A percentile compares a stretch with the other conserved stretches of the same genome.
These are phyloP conservation scores for Pluvialis apricaria DNA, from an alignment of 2,113 vertebrate species.

Conservation along the genomic window DNA sequence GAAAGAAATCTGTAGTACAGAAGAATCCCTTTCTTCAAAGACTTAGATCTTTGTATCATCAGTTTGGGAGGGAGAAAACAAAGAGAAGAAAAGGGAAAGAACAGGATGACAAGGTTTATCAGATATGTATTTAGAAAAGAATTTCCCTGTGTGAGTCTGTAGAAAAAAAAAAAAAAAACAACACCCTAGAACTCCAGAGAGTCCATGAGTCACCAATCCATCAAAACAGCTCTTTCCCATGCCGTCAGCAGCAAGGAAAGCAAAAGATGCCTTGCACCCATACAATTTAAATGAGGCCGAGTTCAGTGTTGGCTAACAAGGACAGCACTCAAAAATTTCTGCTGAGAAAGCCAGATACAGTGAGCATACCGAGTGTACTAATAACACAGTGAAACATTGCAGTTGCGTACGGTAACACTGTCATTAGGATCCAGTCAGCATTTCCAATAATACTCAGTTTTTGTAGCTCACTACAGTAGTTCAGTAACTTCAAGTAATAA, in stretches of 20 bases:
- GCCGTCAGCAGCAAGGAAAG: background rate
- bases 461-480: background rate
- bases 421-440: constrained; percentile 7
- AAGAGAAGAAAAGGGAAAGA: background rate
- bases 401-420: background rate
- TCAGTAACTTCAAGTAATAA: background rate
- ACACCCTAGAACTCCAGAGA: background rate
- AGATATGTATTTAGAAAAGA: background rate
- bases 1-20: background rate
- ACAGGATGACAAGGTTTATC: background rate
- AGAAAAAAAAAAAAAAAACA: background rate
- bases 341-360: constrained; percentile 62
- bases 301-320: constrained; percentile 5
- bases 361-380: constrained; percentile 21
- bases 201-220: background rate
- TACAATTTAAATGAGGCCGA: background rate
- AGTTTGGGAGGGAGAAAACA: background rate
- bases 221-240: background rate
- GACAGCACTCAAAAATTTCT: constrained; percentile 53
- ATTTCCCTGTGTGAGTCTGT: background rate
- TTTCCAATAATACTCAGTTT: background rate
- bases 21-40: background rate
- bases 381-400: constrained; percentile 42
- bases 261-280: background rate
- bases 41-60: background rate